Evolutionary conservation across 2,797 vertebrate species (phyloP).

Genomic region (Microctenopoma lineatum): DNA sequence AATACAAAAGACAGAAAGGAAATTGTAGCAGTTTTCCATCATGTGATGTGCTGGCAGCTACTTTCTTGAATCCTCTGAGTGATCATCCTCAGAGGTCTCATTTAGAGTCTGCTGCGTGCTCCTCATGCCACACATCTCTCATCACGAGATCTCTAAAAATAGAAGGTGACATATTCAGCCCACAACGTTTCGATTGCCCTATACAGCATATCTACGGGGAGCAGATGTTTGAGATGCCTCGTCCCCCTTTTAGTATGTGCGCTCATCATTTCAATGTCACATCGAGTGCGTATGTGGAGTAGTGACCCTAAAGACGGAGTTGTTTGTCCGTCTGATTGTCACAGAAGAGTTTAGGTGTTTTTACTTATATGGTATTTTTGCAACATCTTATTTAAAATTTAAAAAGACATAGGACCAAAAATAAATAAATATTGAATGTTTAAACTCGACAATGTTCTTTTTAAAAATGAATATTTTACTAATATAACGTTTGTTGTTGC

Average conservation of each 20-base stretch:
- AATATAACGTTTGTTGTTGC: too few species aligned
- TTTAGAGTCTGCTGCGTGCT: slow-evolving; percentile 23
- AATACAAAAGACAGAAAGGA: neutral
- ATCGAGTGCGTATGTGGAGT: too few species aligned
- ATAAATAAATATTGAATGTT: too few species aligned
- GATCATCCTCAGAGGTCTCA: slow-evolving; percentile 24
- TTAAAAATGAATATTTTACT: too few species aligned
- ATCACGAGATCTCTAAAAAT: slow-evolving; percentile 68
- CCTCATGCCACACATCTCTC: slow-evolving; percentile 45
- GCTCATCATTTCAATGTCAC: slow-evolving; percentile 41
- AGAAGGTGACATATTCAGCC: slow-evolving; percentile 68
- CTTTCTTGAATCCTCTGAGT: slow-evolving; percentile 25
- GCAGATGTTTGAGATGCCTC: slow-evolving; percentile 71
- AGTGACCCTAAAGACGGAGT: too few species aligned
- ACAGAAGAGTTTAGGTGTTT: too few species aligned
- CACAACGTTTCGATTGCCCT: slow-evolving; percentile 65
- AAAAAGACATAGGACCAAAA: too few species aligned
- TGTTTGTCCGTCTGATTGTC: too few species aligned
- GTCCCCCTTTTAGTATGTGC: slow-evolving; percentile 21
- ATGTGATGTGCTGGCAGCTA: slow-evolving; percentile 5
- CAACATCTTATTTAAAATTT: too few species aligned
- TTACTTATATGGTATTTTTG: too few species aligned
- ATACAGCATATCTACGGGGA: slow-evolving; percentile 53
- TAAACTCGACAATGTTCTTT: too few species aligned
- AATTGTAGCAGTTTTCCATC: neutral